Base-by-base conservation (phyloP, 2,888 invertebrate genomes). In the Napeogenes sylphis region DNA sequence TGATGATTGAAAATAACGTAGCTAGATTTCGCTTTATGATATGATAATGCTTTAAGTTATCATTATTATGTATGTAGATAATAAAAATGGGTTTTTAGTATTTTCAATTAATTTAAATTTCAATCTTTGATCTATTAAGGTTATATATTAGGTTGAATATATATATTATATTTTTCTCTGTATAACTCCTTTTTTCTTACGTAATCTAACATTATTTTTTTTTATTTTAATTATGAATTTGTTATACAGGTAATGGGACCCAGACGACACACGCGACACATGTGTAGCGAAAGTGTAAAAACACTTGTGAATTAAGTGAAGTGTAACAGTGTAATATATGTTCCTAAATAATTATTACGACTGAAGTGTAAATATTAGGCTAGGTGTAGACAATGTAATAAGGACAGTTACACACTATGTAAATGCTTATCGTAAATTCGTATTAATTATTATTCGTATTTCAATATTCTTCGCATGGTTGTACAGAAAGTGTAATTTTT, bases 221-320 rank as follows among this genome's bases (percentile, higher is more conserved):
- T 35, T 4, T 35, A n/a, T n/a, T 51, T 51, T 51, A 51, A 6
- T 8, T 8, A 21, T 30, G 30, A 8, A 12, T 55, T 74, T 80
- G 80, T 73, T 76, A 85, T 78, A 68, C 85, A 89, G 89, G 87
- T 82, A 87, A 81, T 68, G 78, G 81, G 59, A 80, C 73, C 61
- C 83, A 81, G 68, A 77, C 85, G n/a, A 73, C 85, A 2, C 88
- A 86, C 70, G 89, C 81, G 38, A 89, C 88, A 61, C 87, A 88
- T 69, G 89, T 89, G 70, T 89, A 87, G 77, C 74, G 63, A 71
- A 71, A 71, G 78, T 78, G 69, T 76, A 72, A 72, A 66, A 61
- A 66, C 46, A 64, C 30, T 62, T 64, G 65, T 67, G 59, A 64
- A 62, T 62, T 58, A 62, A 55, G 42, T 53, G 65, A 42, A 64